A percentile compares a stretch with the other conserved stretches of the same genome.
phyloP scores from a whole-genome alignment of 2,888 invertebrate genomes.

The Lapara coniferarum region DNA sequence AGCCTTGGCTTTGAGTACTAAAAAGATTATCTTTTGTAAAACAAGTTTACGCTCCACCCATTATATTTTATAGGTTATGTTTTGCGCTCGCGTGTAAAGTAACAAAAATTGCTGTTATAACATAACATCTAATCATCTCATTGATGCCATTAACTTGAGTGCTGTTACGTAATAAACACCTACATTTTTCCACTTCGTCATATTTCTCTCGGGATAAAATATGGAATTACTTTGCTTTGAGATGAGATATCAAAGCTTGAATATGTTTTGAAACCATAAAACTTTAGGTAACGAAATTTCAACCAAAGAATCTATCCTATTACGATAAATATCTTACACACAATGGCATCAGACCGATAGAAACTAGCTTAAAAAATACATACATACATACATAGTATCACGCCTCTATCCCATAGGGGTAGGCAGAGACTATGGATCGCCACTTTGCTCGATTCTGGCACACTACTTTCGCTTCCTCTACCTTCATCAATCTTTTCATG shows the following conservation, averaged over 20 bases:
- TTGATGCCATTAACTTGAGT: constrained; percentile 15
- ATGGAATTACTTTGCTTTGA: constrained; percentile 13
- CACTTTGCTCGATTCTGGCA: too few species aligned
- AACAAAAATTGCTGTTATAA: constrained; percentile 21
- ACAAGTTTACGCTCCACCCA: constrained; percentile 17
- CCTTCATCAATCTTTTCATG: too few species aligned
- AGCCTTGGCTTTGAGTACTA: constrained; percentile 17
- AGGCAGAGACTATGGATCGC: too few species aligned
- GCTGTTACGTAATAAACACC: constrained; percentile 9
- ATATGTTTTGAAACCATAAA: not conserved
- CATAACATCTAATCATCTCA: constrained; percentile 23
- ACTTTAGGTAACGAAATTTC: not conserved
- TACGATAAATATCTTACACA: too few species aligned
- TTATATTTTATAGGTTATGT: constrained; percentile 21
- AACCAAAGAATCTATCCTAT: too few species aligned
- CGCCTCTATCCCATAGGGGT: too few species aligned
- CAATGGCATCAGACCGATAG: too few species aligned
- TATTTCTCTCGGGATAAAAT: constrained; percentile 8
- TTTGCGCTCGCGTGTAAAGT: constrained; percentile 22
- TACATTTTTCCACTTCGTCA: constrained; percentile 14
- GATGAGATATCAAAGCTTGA: constrained; percentile 2
- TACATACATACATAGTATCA: too few species aligned
- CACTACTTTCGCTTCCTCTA: too few species aligned
- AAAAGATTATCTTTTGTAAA: constrained; percentile 13
- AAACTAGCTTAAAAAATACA: too few species aligned